These are phyloP conservation scores for Tragelaphus buxtoni DNA, from an alignment of 2,113 vertebrate species.

Conservation along the genomic window DNA sequence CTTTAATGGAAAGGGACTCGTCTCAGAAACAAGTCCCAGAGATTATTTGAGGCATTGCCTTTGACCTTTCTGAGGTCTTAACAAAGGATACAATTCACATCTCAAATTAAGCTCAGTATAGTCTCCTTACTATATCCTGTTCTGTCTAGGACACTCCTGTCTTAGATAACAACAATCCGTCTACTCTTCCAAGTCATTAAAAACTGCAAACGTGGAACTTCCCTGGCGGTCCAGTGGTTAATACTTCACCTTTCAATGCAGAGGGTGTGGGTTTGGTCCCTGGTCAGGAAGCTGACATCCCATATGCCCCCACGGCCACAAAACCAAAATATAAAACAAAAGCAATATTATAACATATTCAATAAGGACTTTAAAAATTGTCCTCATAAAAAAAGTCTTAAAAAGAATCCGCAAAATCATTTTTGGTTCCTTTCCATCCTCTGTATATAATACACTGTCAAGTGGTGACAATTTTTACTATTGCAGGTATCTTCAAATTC, in stretches of 20 bases:
- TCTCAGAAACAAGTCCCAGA: background rate
- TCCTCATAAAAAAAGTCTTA: background rate
- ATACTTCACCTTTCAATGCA: background rate
- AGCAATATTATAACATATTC: background rate
- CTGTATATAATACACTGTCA: background rate
- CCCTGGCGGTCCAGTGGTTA: background rate
- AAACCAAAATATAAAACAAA: background rate
- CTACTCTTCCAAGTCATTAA: background rate
- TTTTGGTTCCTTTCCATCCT: background rate
- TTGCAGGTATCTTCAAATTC: background rate
- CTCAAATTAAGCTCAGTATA: conserved; percentile 7
- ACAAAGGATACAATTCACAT: conserved; percentile 4
- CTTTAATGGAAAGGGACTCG: background rate
- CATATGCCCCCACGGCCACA: background rate
- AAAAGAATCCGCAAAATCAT: background rate
- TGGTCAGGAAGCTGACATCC: background rate
- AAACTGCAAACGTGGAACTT: background rate
- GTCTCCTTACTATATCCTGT: background rate
- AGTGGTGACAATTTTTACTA: background rate
- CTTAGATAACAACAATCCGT: background rate
- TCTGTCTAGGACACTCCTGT: background rate
- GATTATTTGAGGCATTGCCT: background rate
- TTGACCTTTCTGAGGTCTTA: conserved; percentile 33
- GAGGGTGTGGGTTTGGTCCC: background rate
- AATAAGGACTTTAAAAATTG: background rate